Evolutionary conservation across 2,888 invertebrate species (phyloP).

Genomic region (Ashinkailepas kermadecensis): DNA sequence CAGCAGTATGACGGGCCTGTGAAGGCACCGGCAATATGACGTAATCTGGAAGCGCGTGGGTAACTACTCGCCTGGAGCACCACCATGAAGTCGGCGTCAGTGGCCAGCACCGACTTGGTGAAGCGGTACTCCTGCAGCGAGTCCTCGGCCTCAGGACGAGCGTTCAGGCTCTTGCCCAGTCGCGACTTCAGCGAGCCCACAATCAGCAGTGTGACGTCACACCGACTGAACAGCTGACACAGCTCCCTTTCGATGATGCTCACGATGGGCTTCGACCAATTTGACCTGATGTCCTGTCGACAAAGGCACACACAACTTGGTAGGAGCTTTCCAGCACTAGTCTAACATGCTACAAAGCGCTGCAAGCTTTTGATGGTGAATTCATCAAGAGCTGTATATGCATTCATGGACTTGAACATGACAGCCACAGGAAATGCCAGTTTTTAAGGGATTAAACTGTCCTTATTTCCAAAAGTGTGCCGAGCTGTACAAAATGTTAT

Average conservation of each 20-base stretch:
- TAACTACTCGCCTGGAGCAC: neutral
- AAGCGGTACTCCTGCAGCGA: conserved; percentile 17
- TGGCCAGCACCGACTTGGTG: neutral
- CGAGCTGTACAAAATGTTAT: no score
- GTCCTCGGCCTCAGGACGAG: neutral
- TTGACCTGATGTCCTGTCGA: neutral
- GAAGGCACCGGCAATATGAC: no score
- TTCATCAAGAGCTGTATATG: neutral
- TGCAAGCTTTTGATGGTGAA: no score
- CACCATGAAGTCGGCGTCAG: conserved; percentile 13
- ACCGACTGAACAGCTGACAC: neutral
- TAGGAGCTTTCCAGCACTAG: neutral
- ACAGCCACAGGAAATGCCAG: neutral
- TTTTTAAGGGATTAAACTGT: neutral
- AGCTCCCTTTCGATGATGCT: neutral
- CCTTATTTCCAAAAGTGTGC: neutral
- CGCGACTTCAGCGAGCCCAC: neutral
- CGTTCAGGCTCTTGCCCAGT: neutral
- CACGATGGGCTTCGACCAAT: neutral
- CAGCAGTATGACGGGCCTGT: no score
- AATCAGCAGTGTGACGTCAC: neutral
- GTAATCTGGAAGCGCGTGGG: no score
- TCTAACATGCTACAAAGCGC: neutral
- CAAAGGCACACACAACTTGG: neutral
- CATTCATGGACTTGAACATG: neutral